Conservation (phyloP, 2,888 invertebrate species). For the Volucella zonaria region DNA sequence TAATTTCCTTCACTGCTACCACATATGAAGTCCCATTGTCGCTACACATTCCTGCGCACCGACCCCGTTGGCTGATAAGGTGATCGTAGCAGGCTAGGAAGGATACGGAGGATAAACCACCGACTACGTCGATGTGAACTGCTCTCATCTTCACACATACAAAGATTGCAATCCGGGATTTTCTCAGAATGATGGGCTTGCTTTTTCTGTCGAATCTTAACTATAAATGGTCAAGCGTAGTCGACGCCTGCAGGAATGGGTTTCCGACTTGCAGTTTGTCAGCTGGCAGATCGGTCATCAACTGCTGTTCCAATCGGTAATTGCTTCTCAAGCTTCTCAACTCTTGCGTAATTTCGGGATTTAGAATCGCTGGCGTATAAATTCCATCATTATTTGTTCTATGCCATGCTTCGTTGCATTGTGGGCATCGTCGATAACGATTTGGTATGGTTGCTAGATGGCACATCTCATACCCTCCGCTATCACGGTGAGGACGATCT, state of each 20-base stretch:
- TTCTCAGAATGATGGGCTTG: not conserved
- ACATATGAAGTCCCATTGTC: too few relatives aligned
- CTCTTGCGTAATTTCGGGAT: not conserved
- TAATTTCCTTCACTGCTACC: too few relatives aligned
- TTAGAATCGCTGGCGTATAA: slow-evolving; percentile 10
- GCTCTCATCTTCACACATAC: slow-evolving; percentile 1
- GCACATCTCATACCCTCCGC: not conserved
- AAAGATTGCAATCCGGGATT: slow-evolving; percentile 12
- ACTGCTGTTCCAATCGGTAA: slow-evolving; percentile 8
- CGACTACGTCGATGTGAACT: not conserved
- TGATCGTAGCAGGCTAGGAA: slow-evolving; percentile 74
- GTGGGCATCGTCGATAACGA: slow-evolving; percentile 52
- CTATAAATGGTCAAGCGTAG: slow-evolving; percentile 14
- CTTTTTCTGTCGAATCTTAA: not conserved
- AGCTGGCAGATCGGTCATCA: slow-evolving; percentile 42
- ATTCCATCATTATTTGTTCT: not conserved
- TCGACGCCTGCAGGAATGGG: not conserved
- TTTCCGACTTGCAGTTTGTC: slow-evolving; percentile 25
- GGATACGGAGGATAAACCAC: not conserved
- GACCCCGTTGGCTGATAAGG: slow-evolving; percentile 68
- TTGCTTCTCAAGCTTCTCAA: not conserved
- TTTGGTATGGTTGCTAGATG: slow-evolving; percentile 54
- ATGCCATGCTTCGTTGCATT: too few relatives aligned
- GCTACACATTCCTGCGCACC: slow-evolving; percentile 41
- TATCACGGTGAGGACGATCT: not conserved